Evolutionary conservation across 2,113 vertebrate species (phyloP).

Genomic region (Cyprinus carpio): DNA sequence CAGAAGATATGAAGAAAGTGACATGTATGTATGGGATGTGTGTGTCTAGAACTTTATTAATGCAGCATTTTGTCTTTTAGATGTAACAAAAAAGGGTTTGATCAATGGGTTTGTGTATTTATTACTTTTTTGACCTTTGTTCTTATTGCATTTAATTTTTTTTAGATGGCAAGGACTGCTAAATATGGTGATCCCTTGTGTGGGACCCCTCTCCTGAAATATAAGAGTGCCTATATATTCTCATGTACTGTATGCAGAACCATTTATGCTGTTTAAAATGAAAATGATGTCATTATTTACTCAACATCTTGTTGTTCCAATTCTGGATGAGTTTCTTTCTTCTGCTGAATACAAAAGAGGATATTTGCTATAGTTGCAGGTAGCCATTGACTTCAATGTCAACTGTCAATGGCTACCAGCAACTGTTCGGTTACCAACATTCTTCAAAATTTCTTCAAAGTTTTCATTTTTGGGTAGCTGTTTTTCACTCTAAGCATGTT

Average conservation of each 20-base stretch:
- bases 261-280: not conserved
- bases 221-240: not conserved
- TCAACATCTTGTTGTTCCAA: too few species aligned
- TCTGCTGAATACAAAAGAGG: not conserved
- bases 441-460: too few species aligned
- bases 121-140: not conserved
- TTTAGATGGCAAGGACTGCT: not conserved
- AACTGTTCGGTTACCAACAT: too few species aligned
- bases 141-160: not conserved
- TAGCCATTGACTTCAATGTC: too few species aligned
- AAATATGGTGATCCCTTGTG: not conserved
- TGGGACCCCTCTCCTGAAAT: not conserved
- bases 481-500: not conserved
- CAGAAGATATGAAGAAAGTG: slow-evolving; percentile 45
- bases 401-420: too few species aligned
- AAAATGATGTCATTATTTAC: too few species aligned
- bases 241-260: not conserved
- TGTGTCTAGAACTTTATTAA: not conserved
- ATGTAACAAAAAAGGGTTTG: not conserved
- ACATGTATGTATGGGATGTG: slow-evolving; percentile 43
- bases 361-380: too few species aligned
- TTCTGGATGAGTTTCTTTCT: too few species aligned
- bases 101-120: not conserved
- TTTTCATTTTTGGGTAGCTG: too few species aligned
- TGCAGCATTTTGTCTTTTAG: not conserved